Conservation (phyloP, 2,113 vertebrate species). For the Muntiacus reevesi region DNA sequence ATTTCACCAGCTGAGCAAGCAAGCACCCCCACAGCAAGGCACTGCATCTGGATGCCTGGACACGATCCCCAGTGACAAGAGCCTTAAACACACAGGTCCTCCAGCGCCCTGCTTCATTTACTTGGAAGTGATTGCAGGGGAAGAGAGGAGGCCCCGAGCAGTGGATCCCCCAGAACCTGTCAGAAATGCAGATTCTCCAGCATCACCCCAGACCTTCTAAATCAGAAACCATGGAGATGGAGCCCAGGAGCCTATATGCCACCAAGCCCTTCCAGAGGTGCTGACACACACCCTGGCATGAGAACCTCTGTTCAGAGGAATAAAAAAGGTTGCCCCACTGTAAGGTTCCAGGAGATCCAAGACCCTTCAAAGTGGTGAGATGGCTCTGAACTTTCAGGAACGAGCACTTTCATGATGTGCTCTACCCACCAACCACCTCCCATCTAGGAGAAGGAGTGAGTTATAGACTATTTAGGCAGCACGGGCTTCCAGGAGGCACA, state of each 20-base stretch:
- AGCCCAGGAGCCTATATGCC: neutral
- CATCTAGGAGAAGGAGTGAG: neutral
- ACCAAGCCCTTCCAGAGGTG: neutral
- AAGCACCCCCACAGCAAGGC: neutral
- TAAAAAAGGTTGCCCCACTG: neutral
- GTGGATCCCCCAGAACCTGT: neutral
- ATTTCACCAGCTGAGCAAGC: neutral
- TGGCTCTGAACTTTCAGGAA: neutral
- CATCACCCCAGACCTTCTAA: neutral
- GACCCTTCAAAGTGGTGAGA: neutral
- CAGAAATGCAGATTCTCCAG: neutral
- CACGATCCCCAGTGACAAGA: neutral
- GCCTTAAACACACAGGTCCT: neutral
- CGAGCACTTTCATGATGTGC: neutral
- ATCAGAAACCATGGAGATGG: neutral
- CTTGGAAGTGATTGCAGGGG: neutral
- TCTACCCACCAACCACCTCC: neutral
- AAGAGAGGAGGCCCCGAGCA: neutral
- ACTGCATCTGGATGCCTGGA: neutral
- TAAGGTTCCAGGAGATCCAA: neutral
- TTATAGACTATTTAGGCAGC: neutral
- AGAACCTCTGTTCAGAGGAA: neutral
- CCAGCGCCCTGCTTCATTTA: neutral
- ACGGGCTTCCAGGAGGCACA: neutral
- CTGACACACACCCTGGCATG: neutral